Evolutionary conservation across 2,113 vertebrate species (phyloP).

Genomic region (Heterochromis multidens): DNA sequence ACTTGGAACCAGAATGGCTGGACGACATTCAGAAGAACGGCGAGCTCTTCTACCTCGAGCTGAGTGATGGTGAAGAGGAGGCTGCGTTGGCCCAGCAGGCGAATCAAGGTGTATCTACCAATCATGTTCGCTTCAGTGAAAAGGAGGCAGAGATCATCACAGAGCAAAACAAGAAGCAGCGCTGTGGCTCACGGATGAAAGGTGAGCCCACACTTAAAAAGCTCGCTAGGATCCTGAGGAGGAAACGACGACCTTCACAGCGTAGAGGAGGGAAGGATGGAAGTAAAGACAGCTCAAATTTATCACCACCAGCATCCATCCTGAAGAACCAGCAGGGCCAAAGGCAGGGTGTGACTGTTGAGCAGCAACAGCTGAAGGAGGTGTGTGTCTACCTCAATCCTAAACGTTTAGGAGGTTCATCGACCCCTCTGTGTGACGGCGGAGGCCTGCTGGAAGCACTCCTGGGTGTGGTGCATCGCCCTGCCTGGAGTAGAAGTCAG

Average conservation of each 20-base stretch:
- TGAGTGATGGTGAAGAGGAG: constrained; percentile 92
- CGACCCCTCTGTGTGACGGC: constrained; percentile 63
- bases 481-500: constrained; percentile 76
- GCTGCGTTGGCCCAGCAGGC: constrained; percentile 68
- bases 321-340: constrained; percentile 82
- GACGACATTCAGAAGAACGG: constrained; percentile 92
- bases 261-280: constrained; percentile 57
- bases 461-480: constrained; percentile 86
- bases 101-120: constrained; percentile 75
- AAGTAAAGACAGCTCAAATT: constrained; percentile 9
- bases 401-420: constrained; percentile 74
- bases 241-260: constrained; percentile 74
- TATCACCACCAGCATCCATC: constrained; percentile 80
- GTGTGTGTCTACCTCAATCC: constrained; percentile 89
- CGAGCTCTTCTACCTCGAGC: constrained; percentile 93
- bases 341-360: constrained; percentile 71
- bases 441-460: constrained; percentile 84
- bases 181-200: constrained; percentile 53
- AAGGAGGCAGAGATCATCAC: constrained; percentile 88
- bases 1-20: constrained; percentile 93
- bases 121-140: constrained; percentile 89
- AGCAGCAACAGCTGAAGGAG: constrained; percentile 82
- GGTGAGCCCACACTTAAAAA: constrained; percentile 80
- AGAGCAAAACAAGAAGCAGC: constrained; percentile 71
- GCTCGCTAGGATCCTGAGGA: constrained; percentile 83